A percentile compares a stretch with the other conserved stretches of the same genome.
These are phyloP conservation scores for Adrianichthys oophorus DNA, from an alignment of 2,797 vertebrate species.

Conservation along the genomic window DNA sequence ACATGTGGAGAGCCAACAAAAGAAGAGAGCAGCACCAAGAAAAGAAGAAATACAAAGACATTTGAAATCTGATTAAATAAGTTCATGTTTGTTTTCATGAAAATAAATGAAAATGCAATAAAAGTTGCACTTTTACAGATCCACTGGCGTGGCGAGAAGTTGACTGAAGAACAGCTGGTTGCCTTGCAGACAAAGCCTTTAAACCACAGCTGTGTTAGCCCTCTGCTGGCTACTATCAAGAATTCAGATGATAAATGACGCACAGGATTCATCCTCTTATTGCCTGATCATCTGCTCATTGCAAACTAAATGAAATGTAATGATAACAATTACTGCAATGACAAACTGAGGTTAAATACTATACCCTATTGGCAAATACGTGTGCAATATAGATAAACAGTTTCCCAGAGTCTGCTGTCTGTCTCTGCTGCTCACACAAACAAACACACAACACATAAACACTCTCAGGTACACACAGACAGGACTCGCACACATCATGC, in stretches of 20 bases:
- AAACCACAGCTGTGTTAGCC: conserved; percentile 52
- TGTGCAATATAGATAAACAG: conserved; percentile 68
- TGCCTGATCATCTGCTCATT: conserved; percentile 43
- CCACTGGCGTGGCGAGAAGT: background rate
- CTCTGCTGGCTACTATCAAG: conserved; percentile 63
- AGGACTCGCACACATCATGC: conserved; percentile 28
- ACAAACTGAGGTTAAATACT: conserved; percentile 74
- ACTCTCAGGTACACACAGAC: conserved; percentile 24
- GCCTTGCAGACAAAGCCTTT: conserved; percentile 41
- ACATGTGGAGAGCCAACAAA: conserved; percentile 5
- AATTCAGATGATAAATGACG: conserved; percentile 54
- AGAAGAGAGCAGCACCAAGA: conserved; percentile 22
- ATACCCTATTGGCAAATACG: conserved; percentile 69
- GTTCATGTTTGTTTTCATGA: too few species aligned
- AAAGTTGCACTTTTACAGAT: conserved; percentile 6
- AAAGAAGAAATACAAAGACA: conserved; percentile 4
- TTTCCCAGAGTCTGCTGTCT: conserved; percentile 48
- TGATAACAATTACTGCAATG: conserved; percentile 70
- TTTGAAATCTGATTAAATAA: background rate
- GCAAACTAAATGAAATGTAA: conserved; percentile 64
- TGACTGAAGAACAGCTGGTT: conserved; percentile 14
- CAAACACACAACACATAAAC: conserved; percentile 27
- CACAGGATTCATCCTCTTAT: conserved; percentile 43
- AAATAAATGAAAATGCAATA: too few species aligned
- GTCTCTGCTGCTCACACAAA: conserved; percentile 44